Conservation (phyloP, 2,797 vertebrate genomes). For the Antennarius maculatus region DNA sequence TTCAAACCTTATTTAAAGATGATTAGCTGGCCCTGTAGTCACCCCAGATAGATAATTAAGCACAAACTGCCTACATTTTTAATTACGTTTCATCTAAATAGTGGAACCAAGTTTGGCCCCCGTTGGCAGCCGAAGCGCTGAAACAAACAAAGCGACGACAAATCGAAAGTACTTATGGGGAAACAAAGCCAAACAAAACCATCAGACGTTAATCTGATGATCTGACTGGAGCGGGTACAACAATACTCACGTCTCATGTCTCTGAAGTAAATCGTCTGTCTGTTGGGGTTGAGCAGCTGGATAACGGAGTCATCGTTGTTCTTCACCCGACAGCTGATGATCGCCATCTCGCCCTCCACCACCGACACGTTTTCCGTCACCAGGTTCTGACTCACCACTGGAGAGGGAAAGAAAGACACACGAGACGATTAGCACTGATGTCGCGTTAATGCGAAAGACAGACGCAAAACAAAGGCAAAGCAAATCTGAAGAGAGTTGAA, state of each 20-base stretch:
- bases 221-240: no score
- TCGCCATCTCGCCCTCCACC: constrained; percentile 94
- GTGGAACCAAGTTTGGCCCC: neutral
- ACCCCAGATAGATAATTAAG: neutral
- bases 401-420: constrained; percentile 13
- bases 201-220: neutral
- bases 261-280: constrained; percentile 97
- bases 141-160: neutral
- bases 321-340: constrained; percentile 97
- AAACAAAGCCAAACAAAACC: constrained; percentile 5
- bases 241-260: constrained; percentile 93
- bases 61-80: neutral
- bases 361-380: constrained; percentile 94
- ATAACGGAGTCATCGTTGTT: constrained; percentile 97
- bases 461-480: neutral
- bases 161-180: neutral
- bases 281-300: constrained; percentile 96
- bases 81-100: neutral
- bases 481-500: neutral
- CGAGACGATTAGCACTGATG: neutral
- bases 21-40: neutral
- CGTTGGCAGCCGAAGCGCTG: neutral
- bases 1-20: neutral
- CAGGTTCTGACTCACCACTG: constrained; percentile 88
- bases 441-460: neutral